Base-by-base conservation (phyloP, 2,113 vertebrate species). In the Tragelaphus strepsiceros region DNA sequence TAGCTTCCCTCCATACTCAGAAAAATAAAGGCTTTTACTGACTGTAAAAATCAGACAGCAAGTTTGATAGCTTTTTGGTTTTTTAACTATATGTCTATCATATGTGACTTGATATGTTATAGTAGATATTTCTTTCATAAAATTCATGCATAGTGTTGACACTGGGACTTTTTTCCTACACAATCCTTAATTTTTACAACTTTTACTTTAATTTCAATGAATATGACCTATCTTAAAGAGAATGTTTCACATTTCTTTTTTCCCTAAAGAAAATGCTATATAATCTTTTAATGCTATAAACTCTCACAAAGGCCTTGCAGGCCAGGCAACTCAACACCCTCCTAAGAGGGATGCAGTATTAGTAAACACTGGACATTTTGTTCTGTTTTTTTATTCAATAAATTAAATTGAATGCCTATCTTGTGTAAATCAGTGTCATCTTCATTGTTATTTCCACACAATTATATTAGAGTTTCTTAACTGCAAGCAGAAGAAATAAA, bases 401-500 rank as follows among this genome's bases (percentile, higher is more conserved):
- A 32, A 81, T 53, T 97, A 94, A 90, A 67, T 17, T 39, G n/a
- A 88, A 28, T 56, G 32, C 71, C 46, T 84, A 7, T 85, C 24
- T 88, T 39, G 16, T 39, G 15, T 78, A 39, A 91, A 74, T 67
- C 13, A 62, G 5, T 35, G 7, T 16, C 15, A 10, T 64, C 21
- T 83, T 93, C 6, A 46, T 9, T 59, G 15, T 43, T 91, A 61
- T 8, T 96, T 95, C 43, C 30, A 10, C 6, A 56, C 6, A 7
- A 62, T 39, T 56, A n/a, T 16, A 67, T 77, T 85, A 43, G 7
- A 24, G 14, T 56, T 95, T 59, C 94, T 91, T 62, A 24, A 49
- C 14, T 90, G 32, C n/a, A 82, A 86, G 32, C 58, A 80, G 49
- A 5, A 89, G 59, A 90, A 97, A 90, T 78, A 95, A 97, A 90